These are phyloP conservation scores for Sitta europaea DNA, from an alignment of 2,113 vertebrate genomes.

Conservation along the genomic window DNA sequence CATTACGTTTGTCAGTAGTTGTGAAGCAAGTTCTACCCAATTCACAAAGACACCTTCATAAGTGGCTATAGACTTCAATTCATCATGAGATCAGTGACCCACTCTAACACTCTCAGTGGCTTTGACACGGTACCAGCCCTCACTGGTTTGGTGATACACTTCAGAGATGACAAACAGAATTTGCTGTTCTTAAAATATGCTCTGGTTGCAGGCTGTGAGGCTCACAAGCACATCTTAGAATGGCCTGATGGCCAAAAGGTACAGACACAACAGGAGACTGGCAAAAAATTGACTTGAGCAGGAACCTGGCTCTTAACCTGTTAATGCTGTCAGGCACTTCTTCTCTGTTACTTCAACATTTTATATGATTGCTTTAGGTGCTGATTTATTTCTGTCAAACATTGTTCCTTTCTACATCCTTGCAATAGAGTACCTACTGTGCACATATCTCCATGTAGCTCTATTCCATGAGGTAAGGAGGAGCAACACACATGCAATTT, in stretches of 20 bases:
- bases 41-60: neutral
- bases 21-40: neutral
- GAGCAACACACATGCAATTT: rapidly evolving
- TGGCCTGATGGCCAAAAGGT: neutral
- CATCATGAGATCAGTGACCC: neutral
- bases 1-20: neutral
- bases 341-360: neutral
- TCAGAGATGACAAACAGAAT: neutral
- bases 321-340: neutral
- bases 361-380: neutral
- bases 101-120: neutral
- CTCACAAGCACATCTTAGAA: neutral
- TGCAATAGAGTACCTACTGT: neutral
- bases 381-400: neutral
- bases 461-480: neutral
- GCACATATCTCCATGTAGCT: rapidly evolving
- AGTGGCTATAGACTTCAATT: neutral
- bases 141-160: neutral
- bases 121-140: neutral
- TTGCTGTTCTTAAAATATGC: neutral
- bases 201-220: neutral
- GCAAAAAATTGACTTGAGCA: neutral
- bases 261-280: neutral
- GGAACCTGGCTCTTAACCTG: neutral
- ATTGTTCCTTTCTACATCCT: neutral